Evolutionary conservation across 1,140 invertebrate species (phyloP).

Genomic region (Drosophila micromelanica): DNA sequence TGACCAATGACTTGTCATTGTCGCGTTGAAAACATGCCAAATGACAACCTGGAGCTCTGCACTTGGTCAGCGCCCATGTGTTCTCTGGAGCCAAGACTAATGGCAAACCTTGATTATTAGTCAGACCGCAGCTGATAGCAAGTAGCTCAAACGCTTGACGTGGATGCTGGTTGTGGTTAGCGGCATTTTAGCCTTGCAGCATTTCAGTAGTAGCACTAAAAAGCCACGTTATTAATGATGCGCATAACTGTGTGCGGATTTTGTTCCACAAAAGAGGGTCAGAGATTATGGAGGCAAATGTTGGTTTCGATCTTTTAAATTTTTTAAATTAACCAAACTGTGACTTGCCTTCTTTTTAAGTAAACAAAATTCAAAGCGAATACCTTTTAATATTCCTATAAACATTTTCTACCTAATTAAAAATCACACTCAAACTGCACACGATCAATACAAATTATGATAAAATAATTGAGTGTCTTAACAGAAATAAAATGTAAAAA

Average conservation of each 20-base stretch:
- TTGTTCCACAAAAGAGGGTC: neutral
- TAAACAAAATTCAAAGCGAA: too few relatives aligned
- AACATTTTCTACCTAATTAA: too few relatives aligned
- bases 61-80: conserved; percentile 44
- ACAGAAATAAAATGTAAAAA: too few relatives aligned
- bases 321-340: too few relatives aligned
- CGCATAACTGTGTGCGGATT: conserved; percentile 15
- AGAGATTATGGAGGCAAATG: too few relatives aligned
- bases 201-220: conserved; percentile 32
- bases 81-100: conserved; percentile 37
- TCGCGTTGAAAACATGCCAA: conserved; percentile 54
- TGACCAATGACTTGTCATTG: conserved; percentile 66
- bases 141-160: conserved; percentile 12
- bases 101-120: conserved; percentile 53
- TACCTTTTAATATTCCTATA: too few relatives aligned
- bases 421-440: too few relatives aligned
- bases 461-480: too few relatives aligned
- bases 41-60: conserved; percentile 22
- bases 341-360: too few relatives aligned
- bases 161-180: conserved; percentile 4
- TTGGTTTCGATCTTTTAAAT: neutral
- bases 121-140: conserved; percentile 21
- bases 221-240: conserved; percentile 36
- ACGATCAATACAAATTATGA: too few relatives aligned
- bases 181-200: conserved; percentile 19